Evolutionary conservation across 2,113 vertebrate genomes (phyloP).

Genomic region (Onychostoma macrolepis): DNA sequence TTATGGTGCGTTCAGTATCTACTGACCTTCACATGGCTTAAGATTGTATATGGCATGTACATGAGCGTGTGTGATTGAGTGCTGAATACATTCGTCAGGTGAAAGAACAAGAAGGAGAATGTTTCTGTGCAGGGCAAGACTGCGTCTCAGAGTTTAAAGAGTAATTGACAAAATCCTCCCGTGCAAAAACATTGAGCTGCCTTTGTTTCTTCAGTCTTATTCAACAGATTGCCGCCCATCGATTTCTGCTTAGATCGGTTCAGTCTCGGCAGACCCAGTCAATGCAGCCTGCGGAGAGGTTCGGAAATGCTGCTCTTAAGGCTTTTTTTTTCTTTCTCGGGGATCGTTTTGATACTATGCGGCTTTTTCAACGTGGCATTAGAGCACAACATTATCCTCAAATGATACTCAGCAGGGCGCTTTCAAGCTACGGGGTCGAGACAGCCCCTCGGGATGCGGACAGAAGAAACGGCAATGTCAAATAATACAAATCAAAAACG

Average conservation of each 20-base stretch:
- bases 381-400: constrained; percentile 30
- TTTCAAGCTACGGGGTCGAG: neutral
- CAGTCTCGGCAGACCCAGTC: constrained; percentile 56
- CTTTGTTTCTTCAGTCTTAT: constrained; percentile 55
- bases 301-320: constrained; percentile 29
- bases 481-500: neutral
- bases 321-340: constrained; percentile 27
- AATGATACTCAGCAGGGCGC: constrained; percentile 14
- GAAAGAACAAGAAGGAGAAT: constrained; percentile 46
- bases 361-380: constrained; percentile 36
- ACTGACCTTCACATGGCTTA: neutral
- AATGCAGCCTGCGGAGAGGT: constrained; percentile 43
- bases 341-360: constrained; percentile 40
- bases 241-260: constrained; percentile 58
- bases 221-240: constrained; percentile 49
- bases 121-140: constrained; percentile 47
- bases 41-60: neutral
- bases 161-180: constrained; percentile 52
- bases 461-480: neutral
- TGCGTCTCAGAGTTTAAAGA: constrained; percentile 58
- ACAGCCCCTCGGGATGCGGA: neutral
- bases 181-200: constrained; percentile 45
- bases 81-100: constrained; percentile 43
- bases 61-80: neutral
- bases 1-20: constrained; percentile 85